phyloP scores from a whole-genome alignment of 2,113 vertebrate species.

The Embiotoca jacksoni region DNA sequence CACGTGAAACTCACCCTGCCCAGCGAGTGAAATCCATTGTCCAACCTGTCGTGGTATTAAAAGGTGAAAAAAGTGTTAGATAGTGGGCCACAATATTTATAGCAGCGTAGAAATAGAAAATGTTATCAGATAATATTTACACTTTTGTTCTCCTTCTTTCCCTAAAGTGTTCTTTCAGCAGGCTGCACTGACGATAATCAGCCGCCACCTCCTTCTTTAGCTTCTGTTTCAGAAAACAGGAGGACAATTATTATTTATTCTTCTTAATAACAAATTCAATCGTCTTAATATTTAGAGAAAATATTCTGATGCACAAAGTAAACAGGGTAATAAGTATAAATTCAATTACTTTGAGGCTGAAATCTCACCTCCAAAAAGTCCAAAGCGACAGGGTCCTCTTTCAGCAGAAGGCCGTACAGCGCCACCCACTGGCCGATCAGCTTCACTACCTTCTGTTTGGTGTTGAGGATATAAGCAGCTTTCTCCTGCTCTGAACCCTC shows the following conservation, averaged over 20 bases:
- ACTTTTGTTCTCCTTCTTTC: slow-evolving; percentile 86
- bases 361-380: slow-evolving; percentile 90
- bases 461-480: slow-evolving; percentile 86
- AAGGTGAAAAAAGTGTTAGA: slow-evolving; percentile 17
- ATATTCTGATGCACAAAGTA: too few species aligned
- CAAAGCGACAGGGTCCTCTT: slow-evolving; percentile 85
- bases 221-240: slow-evolving; percentile 77
- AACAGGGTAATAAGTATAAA: too few species aligned
- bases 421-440: slow-evolving; percentile 92
- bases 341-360: too few species aligned
- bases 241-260: not conserved
- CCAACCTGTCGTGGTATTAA: slow-evolving; percentile 68
- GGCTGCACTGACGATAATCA: slow-evolving; percentile 83
- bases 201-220: slow-evolving; percentile 86
- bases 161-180: slow-evolving; percentile 88
- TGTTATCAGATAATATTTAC: slow-evolving; percentile 78
- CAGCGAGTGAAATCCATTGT: slow-evolving; percentile 83
- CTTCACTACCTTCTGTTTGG: slow-evolving; percentile 91
- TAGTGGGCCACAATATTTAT: not conserved
- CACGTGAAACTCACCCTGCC: slow-evolving; percentile 72
- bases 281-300: too few species aligned
- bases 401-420: slow-evolving; percentile 88
- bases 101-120: not conserved
- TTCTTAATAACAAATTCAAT: too few species aligned
- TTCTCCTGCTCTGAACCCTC: slow-evolving; percentile 91